Evolutionary conservation across 2,888 invertebrate species (phyloP).

Genomic region (Herminia tarsipennalis): DNA sequence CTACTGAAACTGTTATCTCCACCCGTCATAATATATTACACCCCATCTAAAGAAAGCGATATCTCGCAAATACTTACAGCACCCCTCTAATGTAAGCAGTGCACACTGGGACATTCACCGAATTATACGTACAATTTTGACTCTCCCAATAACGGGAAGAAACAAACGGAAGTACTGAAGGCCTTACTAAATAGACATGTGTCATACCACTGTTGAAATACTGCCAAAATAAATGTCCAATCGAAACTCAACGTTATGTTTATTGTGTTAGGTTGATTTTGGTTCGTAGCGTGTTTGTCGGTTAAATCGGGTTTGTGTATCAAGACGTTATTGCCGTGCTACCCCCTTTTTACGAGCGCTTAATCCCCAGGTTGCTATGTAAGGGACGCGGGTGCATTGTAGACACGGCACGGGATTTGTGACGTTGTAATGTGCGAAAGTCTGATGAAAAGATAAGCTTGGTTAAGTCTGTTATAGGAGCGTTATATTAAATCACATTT

Average conservation of each 20-base stretch:
- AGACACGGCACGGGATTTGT: conserved; percentile 31
- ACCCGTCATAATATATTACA: conserved; percentile 15
- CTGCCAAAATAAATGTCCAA: conserved; percentile 17
- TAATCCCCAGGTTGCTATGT: conserved; percentile 72
- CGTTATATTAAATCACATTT: too few relatives aligned
- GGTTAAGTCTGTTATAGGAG: too few relatives aligned
- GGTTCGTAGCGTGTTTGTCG: conserved; percentile 4
- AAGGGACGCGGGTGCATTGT: conserved; percentile 48
- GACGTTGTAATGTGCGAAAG: not conserved
- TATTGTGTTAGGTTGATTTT: conserved; percentile 33
- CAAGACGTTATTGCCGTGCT: conserved; percentile 78
- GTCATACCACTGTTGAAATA: conserved; percentile 61
- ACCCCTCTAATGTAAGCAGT: conserved; percentile 37
- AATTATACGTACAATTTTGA: conserved; percentile 44
- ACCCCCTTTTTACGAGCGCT: conserved; percentile 80
- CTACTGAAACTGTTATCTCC: conserved; percentile 4
- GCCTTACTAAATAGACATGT: conserved; percentile 67
- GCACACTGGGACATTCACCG: conserved; percentile 23
- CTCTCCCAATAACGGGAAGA: conserved; percentile 41
- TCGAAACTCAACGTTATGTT: conserved; percentile 33
- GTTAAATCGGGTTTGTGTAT: conserved; percentile 58
- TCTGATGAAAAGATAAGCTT: too few relatives aligned
- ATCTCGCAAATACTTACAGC: conserved; percentile 11
- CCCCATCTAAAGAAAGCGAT: conserved; percentile 5
- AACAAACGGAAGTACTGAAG: conserved; percentile 52